Conservation (phyloP, 2,888 invertebrate species). For the Augochlorella aurata region DNA sequence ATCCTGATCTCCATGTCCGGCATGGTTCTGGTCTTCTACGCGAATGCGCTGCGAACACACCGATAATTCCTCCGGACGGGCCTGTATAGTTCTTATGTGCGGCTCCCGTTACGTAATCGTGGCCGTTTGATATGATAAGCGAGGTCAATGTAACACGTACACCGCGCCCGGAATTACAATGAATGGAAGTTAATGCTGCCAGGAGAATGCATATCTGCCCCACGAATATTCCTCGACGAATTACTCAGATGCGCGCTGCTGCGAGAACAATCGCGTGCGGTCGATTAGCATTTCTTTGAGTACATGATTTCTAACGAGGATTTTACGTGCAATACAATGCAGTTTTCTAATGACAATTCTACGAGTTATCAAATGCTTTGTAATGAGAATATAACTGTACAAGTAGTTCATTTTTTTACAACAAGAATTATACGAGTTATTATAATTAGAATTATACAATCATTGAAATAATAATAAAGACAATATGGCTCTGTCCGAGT, state of each 20-base stretch:
- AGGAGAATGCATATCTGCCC: not conserved
- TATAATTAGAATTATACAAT: too few relatives aligned
- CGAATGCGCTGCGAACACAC: not conserved
- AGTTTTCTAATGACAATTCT: too few relatives aligned
- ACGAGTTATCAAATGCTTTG: too few relatives aligned
- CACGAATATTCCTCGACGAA: not conserved
- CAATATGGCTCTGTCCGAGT: too few relatives aligned
- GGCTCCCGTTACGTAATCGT: not conserved
- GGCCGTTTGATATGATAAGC: not conserved
- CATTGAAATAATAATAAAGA: too few relatives aligned
- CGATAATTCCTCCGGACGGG: not conserved
- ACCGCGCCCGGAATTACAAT: not conserved
- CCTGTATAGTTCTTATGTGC: not conserved
- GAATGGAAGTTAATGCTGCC: constrained; percentile 1
- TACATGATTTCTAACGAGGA: too few relatives aligned
- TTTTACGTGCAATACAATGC: too few relatives aligned
- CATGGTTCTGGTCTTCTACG: constrained; percentile 19
- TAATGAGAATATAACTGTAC: too few relatives aligned
- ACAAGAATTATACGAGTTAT: too few relatives aligned
- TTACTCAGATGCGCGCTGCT: not conserved
- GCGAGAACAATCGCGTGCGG: not conserved
- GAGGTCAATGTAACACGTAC: too few relatives aligned
- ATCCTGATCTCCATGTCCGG: constrained; percentile 46
- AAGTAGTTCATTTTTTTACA: too few relatives aligned
- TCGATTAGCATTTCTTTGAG: not conserved